A percentile compares a stretch with the other conserved stretches of the same genome.
These are phyloP conservation scores for Sardina pilchardus DNA, from an alignment of 2,113 vertebrate species.

Conservation along the genomic window DNA sequence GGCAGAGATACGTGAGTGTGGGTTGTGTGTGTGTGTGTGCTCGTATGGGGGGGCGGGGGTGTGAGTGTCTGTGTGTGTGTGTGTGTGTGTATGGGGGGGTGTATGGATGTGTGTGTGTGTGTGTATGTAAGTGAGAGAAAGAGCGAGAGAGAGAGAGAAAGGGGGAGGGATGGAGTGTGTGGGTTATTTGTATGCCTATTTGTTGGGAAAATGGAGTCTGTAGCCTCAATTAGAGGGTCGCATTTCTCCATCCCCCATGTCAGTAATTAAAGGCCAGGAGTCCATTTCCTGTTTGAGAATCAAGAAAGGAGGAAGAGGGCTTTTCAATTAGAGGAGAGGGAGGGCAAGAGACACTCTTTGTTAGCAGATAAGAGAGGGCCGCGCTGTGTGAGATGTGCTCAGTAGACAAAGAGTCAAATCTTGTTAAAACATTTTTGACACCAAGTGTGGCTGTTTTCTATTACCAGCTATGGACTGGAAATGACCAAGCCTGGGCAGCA, in stretches of 20 bases:
- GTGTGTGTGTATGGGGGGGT: neutral
- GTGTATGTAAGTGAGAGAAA: neutral
- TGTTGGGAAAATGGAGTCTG: neutral
- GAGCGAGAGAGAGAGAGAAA: neutral
- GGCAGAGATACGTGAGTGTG: neutral
- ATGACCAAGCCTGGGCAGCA: conserved; percentile 33
- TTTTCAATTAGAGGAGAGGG: conserved; percentile 15
- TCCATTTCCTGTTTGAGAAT: conserved; percentile 43
- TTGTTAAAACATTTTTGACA: conserved; percentile 41
- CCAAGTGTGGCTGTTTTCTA: conserved; percentile 37
- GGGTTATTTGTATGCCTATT: neutral
- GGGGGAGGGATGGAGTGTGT: neutral
- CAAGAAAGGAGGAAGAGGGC: neutral
- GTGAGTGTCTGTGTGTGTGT: conserved; percentile 23
- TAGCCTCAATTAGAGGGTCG: conserved; percentile 34
- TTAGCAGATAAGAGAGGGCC: conserved; percentile 30
- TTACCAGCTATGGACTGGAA: conserved; percentile 39
- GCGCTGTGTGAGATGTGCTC: neutral
- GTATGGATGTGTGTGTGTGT: neutral
- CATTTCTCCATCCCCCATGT: conserved; percentile 23
- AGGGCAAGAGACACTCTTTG: conserved; percentile 17
- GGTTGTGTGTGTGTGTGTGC: neutral
- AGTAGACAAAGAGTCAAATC: conserved; percentile 24
- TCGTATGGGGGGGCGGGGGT: neutral
- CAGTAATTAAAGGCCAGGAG: conserved; percentile 50